Base-by-base conservation (phyloP, 1,140 invertebrate species). In the Pantala flavescens region DNA sequence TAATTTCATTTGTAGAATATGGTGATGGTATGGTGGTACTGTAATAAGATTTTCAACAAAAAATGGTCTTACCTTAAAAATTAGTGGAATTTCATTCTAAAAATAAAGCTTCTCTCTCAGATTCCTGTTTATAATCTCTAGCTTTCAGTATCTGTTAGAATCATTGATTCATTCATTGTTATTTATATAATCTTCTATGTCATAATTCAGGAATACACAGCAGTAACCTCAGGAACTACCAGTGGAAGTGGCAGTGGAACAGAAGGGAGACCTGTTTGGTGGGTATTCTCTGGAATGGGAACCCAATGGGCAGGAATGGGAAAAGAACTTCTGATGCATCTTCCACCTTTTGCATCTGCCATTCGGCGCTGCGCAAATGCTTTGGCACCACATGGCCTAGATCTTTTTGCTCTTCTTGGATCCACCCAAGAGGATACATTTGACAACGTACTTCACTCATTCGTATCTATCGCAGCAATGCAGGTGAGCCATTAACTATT, bases 301-400 rank as follows among this genome's bases (percentile, higher is more conserved):
- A 90, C 91, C 49, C 97, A 99, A 84, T 99, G 96, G 96, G 85
- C 90, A 71, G 94, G 94, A 76, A 99, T 98, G 96, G 96, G 89
- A 7, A 89, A 89, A 79, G 86, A 91, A 23, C 71, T 72, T 24
- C 84, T 99, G 49, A 90, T 98, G 86, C 79, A 85, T 55, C 85
- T 99, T 49, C 90, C 94, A 71, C 82, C 85, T 0, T 98, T 98
- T 82, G 87, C 88, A 63, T 84, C 88, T 36, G 91, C 91, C 43
- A 90, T 99, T 74, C 83, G 88, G 77, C 88, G 88, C 73, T 92
- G 90, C 74, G 90, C 92, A 9, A 88, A 90, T 71, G 87, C 90
- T 2, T 83, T 99, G 0, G 87, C 89, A 77, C 88, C 90, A 3
- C 89, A 91, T 79, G 91, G 89, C 16, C 78, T 98, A 7, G 92